phyloP scores from a whole-genome alignment of 2,113 vertebrate species.

The Isurus oxyrinchus region DNA sequence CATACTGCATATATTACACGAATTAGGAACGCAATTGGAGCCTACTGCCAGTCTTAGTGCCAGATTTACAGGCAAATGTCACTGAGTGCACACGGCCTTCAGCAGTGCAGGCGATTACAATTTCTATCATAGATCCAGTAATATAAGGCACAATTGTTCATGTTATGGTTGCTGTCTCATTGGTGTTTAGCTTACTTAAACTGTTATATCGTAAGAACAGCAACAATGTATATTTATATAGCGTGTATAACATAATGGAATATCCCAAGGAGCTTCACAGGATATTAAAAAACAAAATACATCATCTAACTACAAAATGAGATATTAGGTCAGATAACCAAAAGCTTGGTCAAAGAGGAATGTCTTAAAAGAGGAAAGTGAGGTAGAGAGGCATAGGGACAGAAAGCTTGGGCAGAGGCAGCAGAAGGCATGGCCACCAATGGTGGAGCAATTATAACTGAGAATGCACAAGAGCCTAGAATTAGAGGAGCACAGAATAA shows the following conservation, averaged over 20 bases:
- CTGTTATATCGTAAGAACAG: not conserved
- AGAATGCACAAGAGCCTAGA: not conserved
- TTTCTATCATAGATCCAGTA: not conserved
- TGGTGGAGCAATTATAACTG: not conserved
- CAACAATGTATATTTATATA: not conserved
- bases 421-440: not conserved
- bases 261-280: not conserved
- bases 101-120: not conserved
- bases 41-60: not conserved
- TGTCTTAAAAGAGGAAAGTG: not conserved
- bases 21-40: slow-evolving; percentile 21
- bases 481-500: not conserved
- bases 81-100: not conserved
- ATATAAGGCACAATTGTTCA: not conserved
- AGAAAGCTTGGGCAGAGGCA: not conserved
- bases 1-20: not conserved
- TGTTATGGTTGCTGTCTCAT: not conserved
- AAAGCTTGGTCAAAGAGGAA: not conserved
- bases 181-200: not conserved
- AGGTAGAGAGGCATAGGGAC: no score
- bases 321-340: not conserved
- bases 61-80: slow-evolving; percentile 21
- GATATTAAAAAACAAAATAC: not conserved
- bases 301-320: not conserved
- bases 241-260: not conserved